A percentile compares a stretch with the other conserved stretches of the same genome.
Evolutionary conservation across 2,888 invertebrate species (phyloP).

Genomic region (Bugula neritina): DNA sequence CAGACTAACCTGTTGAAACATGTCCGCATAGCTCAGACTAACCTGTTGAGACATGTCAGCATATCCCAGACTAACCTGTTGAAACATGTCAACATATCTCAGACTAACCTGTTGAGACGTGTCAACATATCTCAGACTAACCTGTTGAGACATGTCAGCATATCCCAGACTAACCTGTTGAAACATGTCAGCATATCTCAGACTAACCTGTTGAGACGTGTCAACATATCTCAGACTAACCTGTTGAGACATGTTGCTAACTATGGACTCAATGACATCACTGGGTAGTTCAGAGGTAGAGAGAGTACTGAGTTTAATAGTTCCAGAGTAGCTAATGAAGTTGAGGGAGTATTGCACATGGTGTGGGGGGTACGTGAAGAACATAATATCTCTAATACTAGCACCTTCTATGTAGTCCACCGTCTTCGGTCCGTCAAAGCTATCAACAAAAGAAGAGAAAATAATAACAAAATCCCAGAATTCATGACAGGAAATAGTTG

Average conservation of each 20-base stretch:
- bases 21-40: no score
- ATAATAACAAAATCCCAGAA: no score
- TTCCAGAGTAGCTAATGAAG: conserved; percentile 18
- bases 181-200: background rate
- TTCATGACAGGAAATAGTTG: no score
- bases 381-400: conserved; percentile 9
- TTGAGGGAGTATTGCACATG: background rate
- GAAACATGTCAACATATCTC: background rate
- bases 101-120: no score
- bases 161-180: background rate
- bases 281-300: background rate
- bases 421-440: conserved; percentile 1
- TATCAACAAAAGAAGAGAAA: no score
- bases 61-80: no score
- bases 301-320: background rate
- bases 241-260: conserved; percentile 1
- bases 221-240: background rate
- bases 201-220: background rate
- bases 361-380: conserved; percentile 9
- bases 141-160: background rate
- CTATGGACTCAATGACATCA: background rate
- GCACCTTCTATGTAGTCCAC: background rate
- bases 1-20: no score
- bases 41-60: no score
- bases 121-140: background rate